Evolutionary conservation across 2,797 vertebrate species (phyloP), one percentile per base, ranked within the genome.

Genomic region (Onychomys torridus): DNA sequence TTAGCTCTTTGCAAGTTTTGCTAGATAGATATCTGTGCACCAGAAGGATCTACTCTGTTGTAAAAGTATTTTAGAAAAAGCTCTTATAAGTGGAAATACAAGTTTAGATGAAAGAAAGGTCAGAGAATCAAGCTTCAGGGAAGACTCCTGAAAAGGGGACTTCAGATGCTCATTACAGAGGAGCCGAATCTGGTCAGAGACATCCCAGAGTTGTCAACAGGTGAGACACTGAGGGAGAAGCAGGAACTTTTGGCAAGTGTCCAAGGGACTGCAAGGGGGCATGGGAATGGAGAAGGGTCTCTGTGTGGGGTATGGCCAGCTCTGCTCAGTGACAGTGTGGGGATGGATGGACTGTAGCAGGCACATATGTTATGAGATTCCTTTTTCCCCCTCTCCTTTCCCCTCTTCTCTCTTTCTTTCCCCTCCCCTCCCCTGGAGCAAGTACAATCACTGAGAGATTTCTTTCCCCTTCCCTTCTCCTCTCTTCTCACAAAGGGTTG

Each of bases 31-130:
- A 63, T 17, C 46, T 67, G 29, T 77, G 61, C 87, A 63, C 14
- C 61, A 49, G 25, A 71, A 94, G 43, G 17, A 34, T 65, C 9
- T 32, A 73, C 4, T 82, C 0, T 34, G 40, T 52, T 37, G 37
- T 85, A 46, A 96, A 86, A 89, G 43, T 89, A n/a, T 78, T 49
- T 82, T 21, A 40, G 5, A 55, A 71, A 52, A 61, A 49, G 43
- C 25, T 6, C 87, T 95, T 75, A 34, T 10, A 83, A 34, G 9
- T 76, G 73, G 1, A 78, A 83, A 75, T 81, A n/a, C n/a, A 86
- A 61, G n/a, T 78, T 93, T 27, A 97, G 75, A 76, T 73, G 63
- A 76, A 16, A 86, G 8, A 59, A 95, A 78, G 37, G 29, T 13
- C 69, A 86, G 75, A 86, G 13, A 83, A 77, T 34, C 52, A 84